These are phyloP conservation scores for Nothobranchius kuhntae DNA, from an alignment of 2,113 vertebrate genomes.

Conservation along the genomic window DNA sequence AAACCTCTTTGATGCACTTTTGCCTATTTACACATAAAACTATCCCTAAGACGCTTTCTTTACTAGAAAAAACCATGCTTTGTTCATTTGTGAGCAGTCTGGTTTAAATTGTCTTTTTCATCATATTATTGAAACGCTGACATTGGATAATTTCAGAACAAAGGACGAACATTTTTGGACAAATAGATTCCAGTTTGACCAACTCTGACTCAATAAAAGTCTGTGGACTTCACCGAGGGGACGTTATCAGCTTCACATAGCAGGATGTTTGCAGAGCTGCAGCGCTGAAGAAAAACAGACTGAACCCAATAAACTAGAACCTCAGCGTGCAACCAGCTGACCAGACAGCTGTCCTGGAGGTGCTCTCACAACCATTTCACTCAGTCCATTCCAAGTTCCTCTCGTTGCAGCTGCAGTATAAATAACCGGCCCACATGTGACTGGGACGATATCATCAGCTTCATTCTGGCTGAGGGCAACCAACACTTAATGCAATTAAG, in stretches of 20 bases:
- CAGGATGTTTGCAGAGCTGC: background rate
- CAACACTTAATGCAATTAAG: slow-evolving; percentile 42
- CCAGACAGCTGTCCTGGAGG: slow-evolving; percentile 42
- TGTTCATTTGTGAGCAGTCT: too few relatives aligned
- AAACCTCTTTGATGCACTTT: too few relatives aligned
- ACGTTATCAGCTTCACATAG: background rate
- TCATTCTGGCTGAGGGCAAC: slow-evolving; percentile 29
- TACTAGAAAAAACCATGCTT: too few relatives aligned
- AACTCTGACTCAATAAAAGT: too few relatives aligned
- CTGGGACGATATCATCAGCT: slow-evolving; percentile 31
- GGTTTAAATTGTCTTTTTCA: too few relatives aligned
- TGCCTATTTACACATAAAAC: too few relatives aligned
- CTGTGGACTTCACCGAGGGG: too few relatives aligned
- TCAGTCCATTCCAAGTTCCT: slow-evolving; percentile 32
- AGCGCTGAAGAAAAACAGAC: background rate
- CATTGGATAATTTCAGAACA: too few relatives aligned
- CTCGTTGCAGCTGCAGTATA: slow-evolving; percentile 52
- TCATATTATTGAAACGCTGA: too few relatives aligned
- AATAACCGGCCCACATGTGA: slow-evolving; percentile 50
- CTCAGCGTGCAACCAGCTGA: slow-evolving; percentile 19
- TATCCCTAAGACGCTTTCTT: too few relatives aligned
- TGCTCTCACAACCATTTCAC: slow-evolving; percentile 40
- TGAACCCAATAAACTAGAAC: slow-evolving; percentile 11
- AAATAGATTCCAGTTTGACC: too few relatives aligned
- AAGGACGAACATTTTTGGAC: too few relatives aligned